Evolutionary conservation across 1,140 invertebrate genomes (phyloP), one percentile per base, ranked within the genome.

Genomic region (Coenobita brevimanus): DNA sequence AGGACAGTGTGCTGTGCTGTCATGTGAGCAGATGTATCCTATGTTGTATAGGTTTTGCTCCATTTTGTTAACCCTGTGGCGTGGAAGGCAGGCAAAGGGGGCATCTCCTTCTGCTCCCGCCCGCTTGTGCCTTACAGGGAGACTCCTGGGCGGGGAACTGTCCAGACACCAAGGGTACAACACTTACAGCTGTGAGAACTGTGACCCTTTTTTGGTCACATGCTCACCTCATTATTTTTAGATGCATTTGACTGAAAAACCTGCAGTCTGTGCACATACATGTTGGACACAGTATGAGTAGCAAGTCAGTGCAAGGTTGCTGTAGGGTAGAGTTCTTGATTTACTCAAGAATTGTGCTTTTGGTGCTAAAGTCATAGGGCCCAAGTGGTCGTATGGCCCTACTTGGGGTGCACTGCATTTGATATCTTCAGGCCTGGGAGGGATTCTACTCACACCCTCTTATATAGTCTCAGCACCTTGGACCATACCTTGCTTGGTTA

Each of bases 51-150:
- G 84, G 84, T 71, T 80, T 79, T 87, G 78, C 78, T 87, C 84
- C 64, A 80, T 71, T 67, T 80, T 87, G 78, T 87, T 87, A 87
- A 87, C 84, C 84, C 84, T 87, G 84, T 87, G 84, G 84, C 76
- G 76, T 87, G 78, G 84, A 87, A 87, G 84, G 84, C 84, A 87
- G 84, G 84, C 84, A 87, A 87, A 87, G 84, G 84, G 84, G 84
- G 62, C 62, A 76, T 64, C 62, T 71, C 78, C 78, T 76, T 71
- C 76, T 69, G 76, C 76, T 64, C 75, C 78, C 84, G 76, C 76
- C 84, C 84, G 76, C 76, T 81, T 64, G 84, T 87, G 84, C 84
- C 84, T 87, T 87, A 87, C 84, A 87, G 84, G 84, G 84, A 85
- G 78, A 87, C 57, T 87, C 54, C 84, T 87, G 84, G 84, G 84